phyloP scores from a whole-genome alignment of 1,140 invertebrate species.

The Gryllus bimaculatus region DNA sequence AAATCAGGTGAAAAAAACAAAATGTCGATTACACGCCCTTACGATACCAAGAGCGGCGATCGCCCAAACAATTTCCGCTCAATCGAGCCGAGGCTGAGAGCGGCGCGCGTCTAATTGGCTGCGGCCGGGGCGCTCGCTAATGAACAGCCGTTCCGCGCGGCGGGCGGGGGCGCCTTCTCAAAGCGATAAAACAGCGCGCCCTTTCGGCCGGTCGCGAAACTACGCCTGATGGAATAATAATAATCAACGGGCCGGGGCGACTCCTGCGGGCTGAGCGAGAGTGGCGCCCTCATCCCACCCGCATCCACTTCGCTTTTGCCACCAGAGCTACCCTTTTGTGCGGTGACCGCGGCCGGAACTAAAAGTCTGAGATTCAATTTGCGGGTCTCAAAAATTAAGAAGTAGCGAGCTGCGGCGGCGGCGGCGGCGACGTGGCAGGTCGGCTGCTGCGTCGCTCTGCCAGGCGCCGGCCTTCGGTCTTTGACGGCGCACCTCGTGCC shows the following conservation, averaged over 20 bases:
- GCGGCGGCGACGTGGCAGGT: no score
- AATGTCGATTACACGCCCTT: no score
- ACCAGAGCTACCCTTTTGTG: neutral
- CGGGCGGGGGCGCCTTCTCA: neutral
- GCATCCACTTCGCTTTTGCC: neutral
- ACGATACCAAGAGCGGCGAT: neutral
- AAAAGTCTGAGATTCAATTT: neutral
- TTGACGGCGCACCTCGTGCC: neutral
- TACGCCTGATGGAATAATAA: neutral
- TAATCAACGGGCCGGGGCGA: neutral
- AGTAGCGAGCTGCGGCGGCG: neutral
- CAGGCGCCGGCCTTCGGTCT: neutral
- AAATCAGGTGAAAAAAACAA: no score
- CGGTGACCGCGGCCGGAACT: neutral
- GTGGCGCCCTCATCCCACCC: neutral
- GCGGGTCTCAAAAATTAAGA: slow-evolving; percentile 1
- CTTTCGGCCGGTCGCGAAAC: neutral
- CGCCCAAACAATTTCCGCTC: neutral
- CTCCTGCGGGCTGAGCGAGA: neutral
- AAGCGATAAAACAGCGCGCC: neutral
- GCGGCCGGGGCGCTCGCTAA: neutral
- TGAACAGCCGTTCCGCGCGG: neutral
- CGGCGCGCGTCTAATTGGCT: neutral
- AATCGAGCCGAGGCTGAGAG: neutral
- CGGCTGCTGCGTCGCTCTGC: neutral